phyloP scores from a whole-genome alignment of 1,140 invertebrate species.

The Drosophila simulans region DNA sequence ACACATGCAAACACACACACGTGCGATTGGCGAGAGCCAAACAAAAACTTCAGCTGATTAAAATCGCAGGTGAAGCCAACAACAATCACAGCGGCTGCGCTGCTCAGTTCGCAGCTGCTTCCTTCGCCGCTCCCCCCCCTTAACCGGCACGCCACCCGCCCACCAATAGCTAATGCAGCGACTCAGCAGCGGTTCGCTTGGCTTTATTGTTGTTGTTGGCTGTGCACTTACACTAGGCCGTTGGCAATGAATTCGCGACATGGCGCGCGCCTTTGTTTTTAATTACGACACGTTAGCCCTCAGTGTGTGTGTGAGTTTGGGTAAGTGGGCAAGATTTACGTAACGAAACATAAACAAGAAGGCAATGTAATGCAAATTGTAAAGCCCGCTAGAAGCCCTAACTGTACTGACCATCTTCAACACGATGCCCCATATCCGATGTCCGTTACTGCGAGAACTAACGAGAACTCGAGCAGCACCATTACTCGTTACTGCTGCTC shows the following conservation, averaged over 20 bases:
- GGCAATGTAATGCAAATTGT: conserved; percentile 8
- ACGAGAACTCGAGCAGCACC: not conserved
- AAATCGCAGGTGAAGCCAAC: conserved; percentile 71
- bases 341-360: conserved; percentile 34
- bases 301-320: conserved; percentile 1
- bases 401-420: conserved; percentile 22
- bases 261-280: conserved; percentile 67
- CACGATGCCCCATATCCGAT: conserved; percentile 22
- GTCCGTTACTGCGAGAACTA: conserved; percentile 3
- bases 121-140: conserved; percentile 3
- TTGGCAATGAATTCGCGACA: conserved; percentile 69
- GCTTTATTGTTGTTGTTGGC: conserved; percentile 9
- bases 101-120: conserved; percentile 26
- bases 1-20: not conserved
- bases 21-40: conserved; percentile 36
- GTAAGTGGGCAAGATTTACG: conserved; percentile 31
- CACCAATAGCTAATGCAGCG: not conserved
- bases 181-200: not conserved
- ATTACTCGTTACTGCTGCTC: too few species aligned
- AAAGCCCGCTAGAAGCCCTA: conserved; percentile 12
- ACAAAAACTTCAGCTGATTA: conserved; percentile 70
- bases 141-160: too few species aligned
- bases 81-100: conserved; percentile 28
- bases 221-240: conserved; percentile 40
- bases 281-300: conserved; percentile 66